Evolutionary conservation across 2,113 vertebrate species (phyloP).

Genomic region (Rhabdornis inornatus): DNA sequence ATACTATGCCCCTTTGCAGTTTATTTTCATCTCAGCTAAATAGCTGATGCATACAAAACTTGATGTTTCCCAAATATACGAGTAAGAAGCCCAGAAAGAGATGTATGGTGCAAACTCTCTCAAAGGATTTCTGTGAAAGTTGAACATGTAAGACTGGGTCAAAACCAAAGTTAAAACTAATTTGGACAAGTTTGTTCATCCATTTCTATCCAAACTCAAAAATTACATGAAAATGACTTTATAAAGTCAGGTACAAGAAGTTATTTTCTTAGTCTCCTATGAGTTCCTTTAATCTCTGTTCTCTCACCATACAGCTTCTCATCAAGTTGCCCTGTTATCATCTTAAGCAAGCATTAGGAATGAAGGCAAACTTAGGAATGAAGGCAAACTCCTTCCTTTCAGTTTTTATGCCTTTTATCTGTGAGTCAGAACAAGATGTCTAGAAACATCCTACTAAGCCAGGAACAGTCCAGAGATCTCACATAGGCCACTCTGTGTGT

Average conservation of each 20-base stretch:
- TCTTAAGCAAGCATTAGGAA: neutral
- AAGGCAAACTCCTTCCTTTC: neutral
- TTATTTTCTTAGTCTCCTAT: neutral
- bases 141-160: neutral
- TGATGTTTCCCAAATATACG: neutral
- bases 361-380: neutral
- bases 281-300: neutral
- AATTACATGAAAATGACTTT: neutral
- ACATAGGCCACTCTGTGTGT: fast-evolving
- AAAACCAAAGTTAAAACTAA: neutral
- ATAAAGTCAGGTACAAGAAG: neutral
- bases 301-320: neutral
- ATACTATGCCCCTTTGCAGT: neutral
- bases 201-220: neutral
- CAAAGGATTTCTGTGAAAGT: neutral
- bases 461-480: neutral
- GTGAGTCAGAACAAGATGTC: neutral
- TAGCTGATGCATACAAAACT: neutral
- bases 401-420: neutral
- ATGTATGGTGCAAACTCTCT: neutral
- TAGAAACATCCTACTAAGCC: neutral
- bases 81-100: neutral
- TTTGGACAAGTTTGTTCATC: neutral
- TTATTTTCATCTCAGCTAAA: neutral
- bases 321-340: neutral